Evolutionary conservation across 2,888 invertebrate species (phyloP), one percentile per base, ranked within the genome.

Genomic region (Athripsodes cinereus): DNA sequence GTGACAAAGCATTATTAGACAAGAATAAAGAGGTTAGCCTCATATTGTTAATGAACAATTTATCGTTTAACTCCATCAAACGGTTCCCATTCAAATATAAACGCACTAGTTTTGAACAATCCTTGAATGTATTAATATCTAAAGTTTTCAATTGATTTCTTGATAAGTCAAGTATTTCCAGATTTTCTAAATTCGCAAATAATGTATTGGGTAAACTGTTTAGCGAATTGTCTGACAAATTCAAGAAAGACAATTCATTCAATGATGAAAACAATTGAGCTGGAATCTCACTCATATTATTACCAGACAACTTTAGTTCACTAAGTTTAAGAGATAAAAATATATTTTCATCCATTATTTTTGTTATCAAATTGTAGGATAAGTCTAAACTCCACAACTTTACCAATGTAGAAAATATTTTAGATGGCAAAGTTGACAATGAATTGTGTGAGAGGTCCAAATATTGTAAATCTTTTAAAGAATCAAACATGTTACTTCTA

Each of bases 61-160:
- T 46, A 10, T 53, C 16, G 22, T 22, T n/a, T 26, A 53, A 22
- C 10, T 2, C 18, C 11, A 21, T 55, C 10, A 55, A 49, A 11
- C 16, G 20, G 20, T 55, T 55, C 2, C 48, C 55, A 19, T 18
- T 8, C 48, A 55, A 35, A 31, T 11, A 20, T n/a, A 55, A 19
- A n/a, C 34, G 20, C n/a, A 34, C 21, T 11, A 55, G 22, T 13
- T 48, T 26, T 19, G 34, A 10, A 20, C 19, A 16, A 18, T 26
- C 22, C 2, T 44, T 8, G n/a, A 55, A 55, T 16, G 22, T 34
- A 6, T 6, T 11, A 2, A 19, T 13, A 2, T 35, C 19, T 50
- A 55, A 26, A 1, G 2, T 19, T 18, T 10, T 19, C 16, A 55
- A 18, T 16, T 22, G 3, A 19, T 55, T 55, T 11, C 40, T 16